A percentile compares a stretch with the other conserved stretches of the same genome.
These are phyloP conservation scores for Leptodactylus fuscus DNA, from an alignment of 2,113 vertebrate genomes.

Conservation along the genomic window DNA sequence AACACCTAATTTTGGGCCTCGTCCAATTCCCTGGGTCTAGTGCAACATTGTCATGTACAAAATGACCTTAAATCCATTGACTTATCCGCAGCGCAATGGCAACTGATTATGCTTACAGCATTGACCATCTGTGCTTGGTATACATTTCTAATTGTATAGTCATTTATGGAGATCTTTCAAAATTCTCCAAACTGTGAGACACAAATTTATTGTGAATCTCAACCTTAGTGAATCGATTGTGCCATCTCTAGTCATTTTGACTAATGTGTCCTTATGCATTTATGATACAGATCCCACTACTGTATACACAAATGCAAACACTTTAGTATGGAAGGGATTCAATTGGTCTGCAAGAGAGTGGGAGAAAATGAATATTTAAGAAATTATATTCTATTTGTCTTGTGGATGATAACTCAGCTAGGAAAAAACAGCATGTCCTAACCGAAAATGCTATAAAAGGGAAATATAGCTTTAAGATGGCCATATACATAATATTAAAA, in stretches of 20 bases:
- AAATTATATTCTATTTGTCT: neutral
- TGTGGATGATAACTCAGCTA: neutral
- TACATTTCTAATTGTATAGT: too few relatives aligned
- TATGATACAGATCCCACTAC: neutral
- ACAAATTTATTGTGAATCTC: too few relatives aligned
- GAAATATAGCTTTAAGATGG: too few relatives aligned
- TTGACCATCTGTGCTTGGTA: neutral
- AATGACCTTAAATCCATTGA: conserved; percentile 26
- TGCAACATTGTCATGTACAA: neutral
- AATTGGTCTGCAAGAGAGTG: neutral
- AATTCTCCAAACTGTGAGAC: neutral
- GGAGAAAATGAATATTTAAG: neutral
- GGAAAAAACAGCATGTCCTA: neutral
- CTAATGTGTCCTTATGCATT: neutral
- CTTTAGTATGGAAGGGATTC: neutral
- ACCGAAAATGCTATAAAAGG: neutral
- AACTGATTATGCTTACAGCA: conserved; percentile 4
- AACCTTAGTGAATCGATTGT: neutral
- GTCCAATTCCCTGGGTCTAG: neutral
- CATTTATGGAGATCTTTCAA: neutral
- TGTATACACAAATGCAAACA: neutral
- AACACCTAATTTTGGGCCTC: neutral
- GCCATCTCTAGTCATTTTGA: neutral
- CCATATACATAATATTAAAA: too few relatives aligned
- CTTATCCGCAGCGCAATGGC: neutral